Evolutionary conservation across 2,113 vertebrate genomes (phyloP).

Genomic region (Mirounga angustirostris): DNA sequence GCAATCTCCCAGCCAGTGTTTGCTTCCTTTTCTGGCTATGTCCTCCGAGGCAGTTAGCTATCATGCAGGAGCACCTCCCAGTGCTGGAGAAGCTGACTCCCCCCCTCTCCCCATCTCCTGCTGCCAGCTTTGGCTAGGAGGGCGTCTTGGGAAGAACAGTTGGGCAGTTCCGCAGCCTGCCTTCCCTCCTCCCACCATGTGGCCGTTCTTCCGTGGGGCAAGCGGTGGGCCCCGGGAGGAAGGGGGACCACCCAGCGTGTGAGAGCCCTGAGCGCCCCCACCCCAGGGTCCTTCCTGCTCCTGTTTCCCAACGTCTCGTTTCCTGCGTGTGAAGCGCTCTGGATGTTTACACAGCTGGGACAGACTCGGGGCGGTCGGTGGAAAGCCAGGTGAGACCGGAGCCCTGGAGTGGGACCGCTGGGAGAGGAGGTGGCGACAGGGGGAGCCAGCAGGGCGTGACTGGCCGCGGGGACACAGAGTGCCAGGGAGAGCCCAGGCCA

Average conservation of each 20-base stretch:
- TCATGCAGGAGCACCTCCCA: background rate
- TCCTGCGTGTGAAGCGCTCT: background rate
- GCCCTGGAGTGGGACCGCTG: background rate
- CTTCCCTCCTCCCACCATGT: accelerated
- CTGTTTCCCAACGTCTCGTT: background rate
- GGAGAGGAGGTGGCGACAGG: background rate
- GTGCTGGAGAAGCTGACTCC: background rate
- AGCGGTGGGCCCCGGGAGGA: accelerated
- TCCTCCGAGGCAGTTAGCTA: no score
- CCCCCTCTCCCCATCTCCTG: background rate
- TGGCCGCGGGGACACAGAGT: background rate
- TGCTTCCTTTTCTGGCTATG: accelerated
- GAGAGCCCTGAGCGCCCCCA: background rate
- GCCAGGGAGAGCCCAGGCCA: background rate
- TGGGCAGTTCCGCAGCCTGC: background rate
- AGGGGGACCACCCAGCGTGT: background rate
- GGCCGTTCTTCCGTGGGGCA: background rate
- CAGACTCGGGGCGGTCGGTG: background rate
- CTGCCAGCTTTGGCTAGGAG: background rate
- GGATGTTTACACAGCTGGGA: background rate
- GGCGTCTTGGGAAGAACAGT: background rate
- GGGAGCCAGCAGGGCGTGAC: background rate
- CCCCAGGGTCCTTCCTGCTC: background rate
- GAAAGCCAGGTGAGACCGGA: background rate
- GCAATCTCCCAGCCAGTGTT: accelerated